Conservation (phyloP, 2,888 invertebrate genomes). For the Nymphalis polychloros region DNA sequence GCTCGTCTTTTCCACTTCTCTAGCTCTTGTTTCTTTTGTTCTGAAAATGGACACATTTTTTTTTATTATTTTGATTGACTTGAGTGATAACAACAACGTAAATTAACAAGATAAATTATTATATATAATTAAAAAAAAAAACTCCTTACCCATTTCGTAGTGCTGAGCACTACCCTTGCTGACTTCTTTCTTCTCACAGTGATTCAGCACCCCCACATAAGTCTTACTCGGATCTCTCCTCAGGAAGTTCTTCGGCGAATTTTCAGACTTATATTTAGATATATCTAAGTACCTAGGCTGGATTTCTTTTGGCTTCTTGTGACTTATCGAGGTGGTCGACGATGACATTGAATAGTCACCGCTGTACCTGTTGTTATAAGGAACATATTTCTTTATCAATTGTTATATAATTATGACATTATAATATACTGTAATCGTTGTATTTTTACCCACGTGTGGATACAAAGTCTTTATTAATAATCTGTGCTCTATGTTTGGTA, state of each 20-base stretch:
- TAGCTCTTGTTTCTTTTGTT: constrained; percentile 87
- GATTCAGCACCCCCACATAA: constrained; percentile 64
- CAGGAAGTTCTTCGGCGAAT: constrained; percentile 73
- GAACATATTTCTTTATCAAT: not conserved
- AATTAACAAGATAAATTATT: no score
- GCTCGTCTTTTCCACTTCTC: constrained; percentile 98
- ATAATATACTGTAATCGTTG: no score
- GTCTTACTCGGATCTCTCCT: constrained; percentile 82
- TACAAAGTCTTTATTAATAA: no score
- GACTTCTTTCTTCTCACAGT: constrained; percentile 46
- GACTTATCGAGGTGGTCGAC: constrained; percentile 68
- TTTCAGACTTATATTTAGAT: constrained; percentile 82
- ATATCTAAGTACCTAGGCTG: constrained; percentile 83
- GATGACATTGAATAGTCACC: constrained; percentile 79
- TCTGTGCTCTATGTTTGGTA: no score
- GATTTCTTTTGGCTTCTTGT: constrained; percentile 54
- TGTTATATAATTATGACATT: no score
- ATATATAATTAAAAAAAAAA: not conserved
- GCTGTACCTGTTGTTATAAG: constrained; percentile 60
- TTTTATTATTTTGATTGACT: not conserved
- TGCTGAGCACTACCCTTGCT: constrained; percentile 69
- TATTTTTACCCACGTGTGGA: no score
- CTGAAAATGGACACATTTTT: constrained; percentile 50
- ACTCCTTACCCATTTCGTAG: constrained; percentile 68
- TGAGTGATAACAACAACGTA: no score